phyloP scores from a whole-genome alignment of 2,113 vertebrate genomes.

The Uropsilus gracilis region DNA sequence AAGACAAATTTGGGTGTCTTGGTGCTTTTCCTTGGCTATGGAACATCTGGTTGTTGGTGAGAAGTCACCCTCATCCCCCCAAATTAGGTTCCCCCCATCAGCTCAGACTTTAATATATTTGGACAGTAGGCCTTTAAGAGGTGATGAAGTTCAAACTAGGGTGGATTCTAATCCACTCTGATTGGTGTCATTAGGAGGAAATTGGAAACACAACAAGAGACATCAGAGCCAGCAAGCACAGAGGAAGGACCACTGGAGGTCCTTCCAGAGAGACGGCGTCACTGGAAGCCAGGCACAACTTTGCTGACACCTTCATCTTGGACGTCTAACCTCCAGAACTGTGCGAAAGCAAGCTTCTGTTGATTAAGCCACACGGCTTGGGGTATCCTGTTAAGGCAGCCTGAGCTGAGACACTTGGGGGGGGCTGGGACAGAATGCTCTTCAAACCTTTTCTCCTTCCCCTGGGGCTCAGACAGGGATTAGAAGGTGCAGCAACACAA shows the following conservation, averaged over 20 bases:
- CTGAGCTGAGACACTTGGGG: background rate
- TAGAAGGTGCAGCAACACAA: background rate
- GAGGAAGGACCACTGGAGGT: background rate
- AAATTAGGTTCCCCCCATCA: background rate
- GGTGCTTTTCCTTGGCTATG: background rate
- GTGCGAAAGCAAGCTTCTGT: background rate
- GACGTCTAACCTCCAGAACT: background rate
- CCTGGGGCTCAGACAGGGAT: background rate
- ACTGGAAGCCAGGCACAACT: background rate
- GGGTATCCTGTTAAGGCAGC: fast-evolving
- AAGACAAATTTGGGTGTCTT: background rate
- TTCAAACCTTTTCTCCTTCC: background rate
- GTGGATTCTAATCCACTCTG: background rate
- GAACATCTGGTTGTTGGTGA: background rate
- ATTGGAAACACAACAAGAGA: background rate
- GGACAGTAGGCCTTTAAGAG: background rate
- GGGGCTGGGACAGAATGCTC: background rate
- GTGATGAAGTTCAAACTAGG: background rate
- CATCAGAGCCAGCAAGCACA: fast-evolving
- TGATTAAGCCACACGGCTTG: background rate
- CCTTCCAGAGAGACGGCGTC: fast-evolving
- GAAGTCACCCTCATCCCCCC: fast-evolving
- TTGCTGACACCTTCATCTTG: background rate
- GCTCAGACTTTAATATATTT: background rate
- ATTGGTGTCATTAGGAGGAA: background rate